These are phyloP conservation scores for Iguana delicatissima DNA, from an alignment of 2,797 vertebrate species.

Conservation along the genomic window DNA sequence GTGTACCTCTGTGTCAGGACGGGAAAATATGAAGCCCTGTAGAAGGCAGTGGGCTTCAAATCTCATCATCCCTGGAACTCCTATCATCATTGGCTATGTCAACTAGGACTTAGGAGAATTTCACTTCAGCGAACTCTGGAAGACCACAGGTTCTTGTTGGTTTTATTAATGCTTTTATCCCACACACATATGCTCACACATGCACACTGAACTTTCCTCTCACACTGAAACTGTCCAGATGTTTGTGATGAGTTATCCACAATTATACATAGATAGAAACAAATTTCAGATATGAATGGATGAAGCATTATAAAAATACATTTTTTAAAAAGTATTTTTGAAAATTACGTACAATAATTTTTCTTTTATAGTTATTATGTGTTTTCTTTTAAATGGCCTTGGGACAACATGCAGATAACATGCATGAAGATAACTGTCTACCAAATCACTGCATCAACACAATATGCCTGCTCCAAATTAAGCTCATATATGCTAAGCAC, in stretches of 20 bases:
- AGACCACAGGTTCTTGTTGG: not conserved
- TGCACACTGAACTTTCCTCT: slow-evolving; percentile 62
- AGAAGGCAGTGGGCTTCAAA: not conserved
- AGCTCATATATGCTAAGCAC: slow-evolving; percentile 58
- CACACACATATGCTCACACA: not conserved
- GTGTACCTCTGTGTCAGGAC: not conserved
- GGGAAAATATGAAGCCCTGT: not conserved
- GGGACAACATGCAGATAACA: slow-evolving; percentile 66
- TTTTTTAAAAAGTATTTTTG: slow-evolving; percentile 2
- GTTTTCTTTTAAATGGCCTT: slow-evolving; percentile 61
- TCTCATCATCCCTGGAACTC: not conserved
- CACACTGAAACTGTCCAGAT: slow-evolving; percentile 58
- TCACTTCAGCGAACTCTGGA: not conserved
- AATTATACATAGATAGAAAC: slow-evolving; percentile 65
- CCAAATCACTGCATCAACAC: slow-evolving; percentile 70
- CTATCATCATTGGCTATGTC: not conserved
- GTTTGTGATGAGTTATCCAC: slow-evolving; percentile 65
- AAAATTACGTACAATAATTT: not conserved
- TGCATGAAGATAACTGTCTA: slow-evolving; percentile 67
- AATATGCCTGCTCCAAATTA: slow-evolving; percentile 77
- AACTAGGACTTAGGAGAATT: not conserved
- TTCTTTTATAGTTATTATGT: slow-evolving; percentile 49
- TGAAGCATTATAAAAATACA: not conserved
- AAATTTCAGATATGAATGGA: slow-evolving; percentile 63
- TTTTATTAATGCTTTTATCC: not conserved